Percentiles rank a stretch among this genome's conserved stretches.
These are phyloP conservation scores for Struthio camelus DNA, from an alignment of 2,113 vertebrate genomes.

Conservation along the genomic window DNA sequence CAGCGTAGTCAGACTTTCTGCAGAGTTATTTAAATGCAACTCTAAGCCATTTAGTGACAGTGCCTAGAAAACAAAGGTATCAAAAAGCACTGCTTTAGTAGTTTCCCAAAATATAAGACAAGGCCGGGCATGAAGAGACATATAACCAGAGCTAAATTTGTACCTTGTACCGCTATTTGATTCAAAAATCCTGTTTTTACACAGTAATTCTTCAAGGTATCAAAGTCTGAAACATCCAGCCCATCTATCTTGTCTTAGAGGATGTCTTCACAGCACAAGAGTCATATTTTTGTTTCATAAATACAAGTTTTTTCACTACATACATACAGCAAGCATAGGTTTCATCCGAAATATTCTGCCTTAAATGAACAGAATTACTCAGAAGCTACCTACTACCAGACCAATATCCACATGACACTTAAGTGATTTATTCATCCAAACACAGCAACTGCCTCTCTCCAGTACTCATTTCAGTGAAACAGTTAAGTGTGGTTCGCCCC, in stretches of 20 bases:
- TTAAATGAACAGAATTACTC: neutral
- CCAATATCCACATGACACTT: neutral
- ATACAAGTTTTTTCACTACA: neutral
- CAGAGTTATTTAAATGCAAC: neutral
- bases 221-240: neutral
- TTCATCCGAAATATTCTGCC: neutral
- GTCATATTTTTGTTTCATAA: neutral
- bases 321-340: neutral
- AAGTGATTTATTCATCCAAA: neutral
- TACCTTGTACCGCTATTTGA: neutral
- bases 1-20: neutral
- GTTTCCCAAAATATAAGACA: neutral
- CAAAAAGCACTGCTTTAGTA: neutral
- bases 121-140: neutral
- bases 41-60: neutral
- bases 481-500: neutral
- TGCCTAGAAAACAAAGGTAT: neutral
- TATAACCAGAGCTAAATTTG: neutral
- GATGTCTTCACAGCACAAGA: neutral
- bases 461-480: neutral
- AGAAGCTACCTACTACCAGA: neutral
- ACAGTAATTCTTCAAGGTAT: neutral
- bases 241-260: neutral
- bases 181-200: neutral
- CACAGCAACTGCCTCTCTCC: neutral